Conservation (phyloP, 92 coral and sea anemone genomes). For the Zoanthus sociatus region DNA sequence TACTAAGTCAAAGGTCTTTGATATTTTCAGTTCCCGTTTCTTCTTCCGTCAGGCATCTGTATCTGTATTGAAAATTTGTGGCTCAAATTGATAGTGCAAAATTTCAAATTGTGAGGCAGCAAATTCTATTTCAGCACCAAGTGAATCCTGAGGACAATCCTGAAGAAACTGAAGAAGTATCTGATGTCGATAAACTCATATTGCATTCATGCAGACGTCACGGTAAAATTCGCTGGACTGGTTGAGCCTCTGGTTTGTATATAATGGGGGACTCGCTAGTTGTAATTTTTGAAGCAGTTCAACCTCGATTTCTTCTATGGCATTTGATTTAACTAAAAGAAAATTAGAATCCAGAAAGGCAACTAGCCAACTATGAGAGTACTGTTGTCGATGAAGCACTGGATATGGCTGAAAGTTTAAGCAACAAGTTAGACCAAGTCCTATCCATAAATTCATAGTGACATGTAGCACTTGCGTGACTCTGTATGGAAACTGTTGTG, state of each 20-base stretch:
- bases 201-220: not conserved
- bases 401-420: no score
- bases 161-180: slow-evolving; percentile 1
- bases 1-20: not conserved
- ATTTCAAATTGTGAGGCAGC: slow-evolving; percentile 11
- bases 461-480: no score
- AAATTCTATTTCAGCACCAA: not conserved
- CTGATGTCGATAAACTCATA: slow-evolving; percentile 20
- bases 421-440: no score
- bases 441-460: no score
- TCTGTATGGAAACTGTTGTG: no score
- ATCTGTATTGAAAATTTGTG: not conserved
- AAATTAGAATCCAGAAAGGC: no score
- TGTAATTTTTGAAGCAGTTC: not conserved
- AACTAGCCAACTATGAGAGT: no score
- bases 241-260: not conserved
- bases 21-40: slow-evolving; percentile 14
- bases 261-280: not conserved
- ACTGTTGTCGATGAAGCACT: no score
- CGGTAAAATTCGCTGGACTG: not conserved
- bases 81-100: slow-evolving; percentile 33
- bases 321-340: not conserved
- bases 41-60: not conserved
- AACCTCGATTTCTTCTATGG: no score
- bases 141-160: slow-evolving; percentile 14